These are phyloP conservation scores for Podarcis siculus DNA, from an alignment of 2,797 vertebrate species.

Conservation along the genomic window DNA sequence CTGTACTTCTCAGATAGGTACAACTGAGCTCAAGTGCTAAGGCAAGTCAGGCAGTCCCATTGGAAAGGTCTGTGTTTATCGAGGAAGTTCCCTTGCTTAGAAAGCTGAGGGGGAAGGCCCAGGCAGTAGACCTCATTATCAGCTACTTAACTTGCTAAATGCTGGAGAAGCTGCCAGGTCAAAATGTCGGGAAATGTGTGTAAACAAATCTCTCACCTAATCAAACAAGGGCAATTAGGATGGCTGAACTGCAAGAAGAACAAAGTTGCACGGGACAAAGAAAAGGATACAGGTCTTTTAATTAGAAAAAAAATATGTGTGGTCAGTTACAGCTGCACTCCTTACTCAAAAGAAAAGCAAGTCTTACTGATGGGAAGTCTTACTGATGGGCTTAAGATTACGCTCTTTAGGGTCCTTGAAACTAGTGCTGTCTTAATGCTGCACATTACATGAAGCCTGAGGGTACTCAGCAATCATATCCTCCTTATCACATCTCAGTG, in stretches of 20 bases:
- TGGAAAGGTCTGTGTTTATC: not conserved
- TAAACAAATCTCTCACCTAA: constrained; percentile 26
- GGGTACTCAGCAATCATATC: constrained; percentile 4
- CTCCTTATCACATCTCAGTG: not conserved
- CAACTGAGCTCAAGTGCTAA: not conserved
- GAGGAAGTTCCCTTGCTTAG: not conserved
- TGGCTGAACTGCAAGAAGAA: constrained; percentile 1
- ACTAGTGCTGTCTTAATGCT: not conserved
- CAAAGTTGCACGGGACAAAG: not conserved
- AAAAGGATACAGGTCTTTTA: constrained; percentile 14
- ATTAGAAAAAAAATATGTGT: not conserved
- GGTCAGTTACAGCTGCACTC: not conserved
- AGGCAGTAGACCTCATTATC: constrained; percentile 9
- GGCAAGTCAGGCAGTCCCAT: not conserved
- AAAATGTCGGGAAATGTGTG: not conserved
- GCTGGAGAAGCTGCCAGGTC: not conserved
- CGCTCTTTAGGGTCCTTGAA: constrained; percentile 13
- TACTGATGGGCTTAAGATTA: constrained; percentile 8
- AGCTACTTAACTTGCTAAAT: constrained; percentile 18
- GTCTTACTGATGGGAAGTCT: not conserved
- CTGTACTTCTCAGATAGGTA: not conserved
- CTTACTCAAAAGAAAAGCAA: constrained; percentile 37
- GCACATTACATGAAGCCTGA: not conserved
- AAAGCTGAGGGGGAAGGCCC: not conserved
- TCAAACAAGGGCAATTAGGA: constrained; percentile 9